Evolutionary conservation across 2,113 vertebrate genomes (phyloP).

Genomic region (Clinocottus analis): DNA sequence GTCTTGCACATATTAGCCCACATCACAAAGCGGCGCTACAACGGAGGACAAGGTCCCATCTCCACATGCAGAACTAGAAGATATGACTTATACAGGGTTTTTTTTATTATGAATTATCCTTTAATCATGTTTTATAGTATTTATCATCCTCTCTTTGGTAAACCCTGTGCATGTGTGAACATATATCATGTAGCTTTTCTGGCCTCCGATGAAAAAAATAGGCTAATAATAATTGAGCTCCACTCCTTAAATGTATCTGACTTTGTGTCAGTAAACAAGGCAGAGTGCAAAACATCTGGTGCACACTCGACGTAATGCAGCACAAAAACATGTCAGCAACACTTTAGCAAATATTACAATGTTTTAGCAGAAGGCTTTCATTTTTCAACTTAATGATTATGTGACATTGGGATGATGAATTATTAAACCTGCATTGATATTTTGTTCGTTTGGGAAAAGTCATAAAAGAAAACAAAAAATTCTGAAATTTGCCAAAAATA

Average conservation of each 20-base stretch:
- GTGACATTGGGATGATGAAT: not conserved
- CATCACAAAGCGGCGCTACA: slow-evolving; percentile 5
- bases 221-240: not conserved
- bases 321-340: not conserved
- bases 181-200: not conserved
- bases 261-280: not conserved
- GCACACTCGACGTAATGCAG: too few relatives aligned
- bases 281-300: too few relatives aligned
- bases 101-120: too few relatives aligned
- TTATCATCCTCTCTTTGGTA: not conserved
- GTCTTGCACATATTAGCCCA: not conserved
- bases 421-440: too few relatives aligned
- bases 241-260: not conserved
- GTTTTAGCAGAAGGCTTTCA: not conserved
- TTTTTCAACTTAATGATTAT: not conserved
- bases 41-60: not conserved
- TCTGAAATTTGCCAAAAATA: too few relatives aligned
- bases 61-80: not conserved
- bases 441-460: too few relatives aligned
- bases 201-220: not conserved
- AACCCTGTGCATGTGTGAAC: not conserved
- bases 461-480: too few relatives aligned
- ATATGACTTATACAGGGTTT: too few relatives aligned
- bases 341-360: not conserved
- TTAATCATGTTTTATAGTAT: not conserved